Percentiles rank a stretch among this genome's conserved stretches.
Conservation (phyloP, 2,888 invertebrate genomes). For the Euproctis similis region DNA sequence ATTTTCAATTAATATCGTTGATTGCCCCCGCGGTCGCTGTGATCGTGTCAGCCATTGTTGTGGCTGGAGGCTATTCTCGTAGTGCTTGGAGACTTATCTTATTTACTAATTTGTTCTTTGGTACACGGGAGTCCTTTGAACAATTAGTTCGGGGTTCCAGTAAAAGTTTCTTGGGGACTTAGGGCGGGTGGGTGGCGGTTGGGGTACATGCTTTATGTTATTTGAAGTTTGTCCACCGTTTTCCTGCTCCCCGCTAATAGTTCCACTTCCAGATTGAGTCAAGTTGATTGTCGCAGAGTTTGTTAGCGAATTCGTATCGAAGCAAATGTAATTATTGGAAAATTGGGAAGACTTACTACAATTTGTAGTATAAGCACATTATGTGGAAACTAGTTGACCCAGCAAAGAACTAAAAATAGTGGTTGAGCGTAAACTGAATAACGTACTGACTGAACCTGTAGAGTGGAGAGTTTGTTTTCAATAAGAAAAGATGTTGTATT, state of each 20-base stretch:
- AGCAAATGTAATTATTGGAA: no score
- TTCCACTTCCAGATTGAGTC: slow-evolving; percentile 1
- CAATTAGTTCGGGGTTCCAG: slow-evolving; percentile 3
- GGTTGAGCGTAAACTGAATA: no score
- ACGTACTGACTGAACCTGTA: no score
- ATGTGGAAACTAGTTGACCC: no score
- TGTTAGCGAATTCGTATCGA: background rate
- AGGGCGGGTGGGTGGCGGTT: no score
- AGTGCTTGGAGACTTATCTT: slow-evolving; percentile 8
- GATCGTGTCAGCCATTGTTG: slow-evolving; percentile 8
- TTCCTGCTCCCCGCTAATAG: background rate
- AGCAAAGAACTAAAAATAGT: no score
- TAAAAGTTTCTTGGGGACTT: slow-evolving; percentile 1
- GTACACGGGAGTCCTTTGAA: slow-evolving; percentile 7
- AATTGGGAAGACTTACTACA: no score
- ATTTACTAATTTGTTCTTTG: slow-evolving; percentile 10
- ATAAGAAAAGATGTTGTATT: no score
- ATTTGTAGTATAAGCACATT: no score
- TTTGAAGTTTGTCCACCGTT: background rate
- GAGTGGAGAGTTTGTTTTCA: no score
- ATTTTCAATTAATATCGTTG: slow-evolving; percentile 32
- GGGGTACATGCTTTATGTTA: slow-evolving; percentile 3
- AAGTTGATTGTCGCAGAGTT: no score
- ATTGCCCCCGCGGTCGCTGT: slow-evolving; percentile 12
- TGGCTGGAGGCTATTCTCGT: slow-evolving; percentile 6